phyloP scores from a whole-genome alignment of 1,140 invertebrate genomes.

The Aphelinus atriplicis region DNA sequence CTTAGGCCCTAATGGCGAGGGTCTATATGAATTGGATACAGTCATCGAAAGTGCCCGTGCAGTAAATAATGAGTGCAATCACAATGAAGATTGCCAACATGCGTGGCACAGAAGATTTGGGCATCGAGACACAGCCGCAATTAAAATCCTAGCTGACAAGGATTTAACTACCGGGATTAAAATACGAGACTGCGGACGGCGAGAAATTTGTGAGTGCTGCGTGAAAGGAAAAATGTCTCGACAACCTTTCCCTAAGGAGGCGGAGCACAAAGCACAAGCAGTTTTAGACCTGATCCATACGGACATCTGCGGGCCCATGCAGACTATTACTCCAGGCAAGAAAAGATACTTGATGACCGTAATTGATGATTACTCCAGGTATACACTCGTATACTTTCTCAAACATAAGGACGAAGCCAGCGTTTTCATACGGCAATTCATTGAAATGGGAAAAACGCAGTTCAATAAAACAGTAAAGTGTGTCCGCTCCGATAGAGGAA shows the following conservation, averaged over 20 bases:
- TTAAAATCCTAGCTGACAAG: not conserved
- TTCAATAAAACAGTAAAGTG: conserved; percentile 42
- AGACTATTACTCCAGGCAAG: conserved; percentile 33
- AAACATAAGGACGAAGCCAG: not conserved
- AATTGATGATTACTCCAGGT: conserved; percentile 16
- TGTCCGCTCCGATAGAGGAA: conserved; percentile 34
- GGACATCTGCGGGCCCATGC: conserved; percentile 34
- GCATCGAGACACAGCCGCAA: too few species aligned
- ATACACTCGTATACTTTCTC: not conserved
- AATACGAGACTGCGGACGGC: conserved; percentile 11
- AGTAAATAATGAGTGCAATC: too few species aligned
- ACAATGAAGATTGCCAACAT: too few species aligned
- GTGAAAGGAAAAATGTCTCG: conserved; percentile 44
- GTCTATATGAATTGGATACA: too few species aligned
- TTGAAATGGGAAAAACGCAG: conserved; percentile 42
- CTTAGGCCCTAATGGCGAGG: too few species aligned
- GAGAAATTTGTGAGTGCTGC: conserved; percentile 44
- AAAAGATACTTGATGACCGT: conserved; percentile 37
- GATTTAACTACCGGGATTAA: conserved; percentile 11
- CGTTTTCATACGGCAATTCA: not conserved
- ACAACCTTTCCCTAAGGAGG: conserved; percentile 38
- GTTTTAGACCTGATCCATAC: too few species aligned
- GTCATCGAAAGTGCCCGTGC: too few species aligned
- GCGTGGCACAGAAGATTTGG: too few species aligned
- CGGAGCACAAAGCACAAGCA: too few species aligned